phyloP scores from a whole-genome alignment of 1,140 invertebrate genomes.

The Acromyrmex echinatior region DNA sequence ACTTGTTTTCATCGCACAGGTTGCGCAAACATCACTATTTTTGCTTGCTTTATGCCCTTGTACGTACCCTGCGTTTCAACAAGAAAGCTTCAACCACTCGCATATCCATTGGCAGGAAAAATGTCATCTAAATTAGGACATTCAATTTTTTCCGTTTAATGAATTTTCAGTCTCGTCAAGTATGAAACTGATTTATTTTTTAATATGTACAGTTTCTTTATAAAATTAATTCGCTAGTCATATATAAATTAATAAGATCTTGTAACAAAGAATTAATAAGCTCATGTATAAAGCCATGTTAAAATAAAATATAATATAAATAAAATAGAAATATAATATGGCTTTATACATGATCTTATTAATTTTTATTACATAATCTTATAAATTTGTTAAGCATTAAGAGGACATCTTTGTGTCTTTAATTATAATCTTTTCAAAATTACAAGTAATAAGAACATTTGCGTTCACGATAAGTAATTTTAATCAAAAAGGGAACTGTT shows the following conservation, averaged over 20 bases:
- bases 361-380: background rate
- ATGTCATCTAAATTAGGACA: slow-evolving; percentile 7
- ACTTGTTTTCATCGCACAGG: slow-evolving; percentile 57
- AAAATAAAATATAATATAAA: background rate
- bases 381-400: background rate
- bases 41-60: slow-evolving; percentile 53
- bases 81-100: slow-evolving; percentile 28
- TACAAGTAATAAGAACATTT: background rate
- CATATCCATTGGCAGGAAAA: background rate
- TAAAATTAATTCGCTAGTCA: background rate
- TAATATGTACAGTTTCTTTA: background rate
- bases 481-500: background rate
- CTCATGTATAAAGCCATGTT: background rate
- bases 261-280: background rate
- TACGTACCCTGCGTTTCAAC: slow-evolving; percentile 61
- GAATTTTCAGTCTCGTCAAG: background rate
- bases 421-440: background rate
- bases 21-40: slow-evolving; percentile 68
- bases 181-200: background rate
- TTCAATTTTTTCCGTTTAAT: slow-evolving; percentile 20
- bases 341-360: no score
- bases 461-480: background rate
- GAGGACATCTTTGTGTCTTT: background rate
- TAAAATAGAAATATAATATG: background rate
- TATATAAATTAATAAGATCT: background rate